A percentile compares a stretch with the other conserved stretches of the same genome.
Evolutionary conservation across 1,140 invertebrate species (phyloP).

Genomic region (Eciton burchellii): DNA sequence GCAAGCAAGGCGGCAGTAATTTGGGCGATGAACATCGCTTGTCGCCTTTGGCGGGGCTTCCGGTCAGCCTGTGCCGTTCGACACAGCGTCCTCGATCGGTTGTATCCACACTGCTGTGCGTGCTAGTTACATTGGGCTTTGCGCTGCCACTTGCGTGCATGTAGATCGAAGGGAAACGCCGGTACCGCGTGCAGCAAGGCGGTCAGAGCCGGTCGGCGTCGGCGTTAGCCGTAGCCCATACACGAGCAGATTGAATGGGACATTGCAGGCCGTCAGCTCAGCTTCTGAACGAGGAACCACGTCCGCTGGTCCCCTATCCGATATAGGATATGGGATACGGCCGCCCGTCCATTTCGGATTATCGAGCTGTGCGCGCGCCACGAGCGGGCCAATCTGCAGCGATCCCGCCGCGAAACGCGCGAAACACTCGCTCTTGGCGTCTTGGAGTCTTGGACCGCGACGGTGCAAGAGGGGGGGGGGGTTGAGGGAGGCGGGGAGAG

Average conservation of each 20-base stretch:
- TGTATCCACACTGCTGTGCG: constrained; percentile 75
- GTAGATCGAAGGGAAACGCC: constrained; percentile 67
- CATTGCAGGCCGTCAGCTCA: constrained; percentile 77
- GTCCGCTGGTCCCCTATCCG: constrained; percentile 60
- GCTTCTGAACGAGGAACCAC: constrained; percentile 77
- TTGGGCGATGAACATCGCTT: constrained; percentile 69
- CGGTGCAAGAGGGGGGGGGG: too few species aligned
- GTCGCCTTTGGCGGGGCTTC: constrained; percentile 72
- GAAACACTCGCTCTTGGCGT: not conserved
- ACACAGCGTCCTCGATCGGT: constrained; percentile 65
- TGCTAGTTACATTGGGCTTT: constrained; percentile 73
- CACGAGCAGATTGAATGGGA: constrained; percentile 77
- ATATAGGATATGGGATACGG: constrained; percentile 73
- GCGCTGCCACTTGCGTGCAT: constrained; percentile 59
- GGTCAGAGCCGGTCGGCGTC: constrained; percentile 59
- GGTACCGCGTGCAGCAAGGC: constrained; percentile 60
- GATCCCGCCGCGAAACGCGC: not conserved
- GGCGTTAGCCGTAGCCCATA: constrained; percentile 68
- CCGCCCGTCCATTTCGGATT: constrained; percentile 69
- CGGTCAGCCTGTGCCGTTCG: constrained; percentile 26
- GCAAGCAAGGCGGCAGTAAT: constrained; percentile 66
- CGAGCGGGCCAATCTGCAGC: constrained; percentile 71
- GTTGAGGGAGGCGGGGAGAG: too few species aligned
- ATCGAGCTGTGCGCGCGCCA: constrained; percentile 74
- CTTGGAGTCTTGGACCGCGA: too few species aligned